Evolutionary conservation across 2,113 vertebrate species (phyloP).

Genomic region (Petrocephalus zakoni): DNA sequence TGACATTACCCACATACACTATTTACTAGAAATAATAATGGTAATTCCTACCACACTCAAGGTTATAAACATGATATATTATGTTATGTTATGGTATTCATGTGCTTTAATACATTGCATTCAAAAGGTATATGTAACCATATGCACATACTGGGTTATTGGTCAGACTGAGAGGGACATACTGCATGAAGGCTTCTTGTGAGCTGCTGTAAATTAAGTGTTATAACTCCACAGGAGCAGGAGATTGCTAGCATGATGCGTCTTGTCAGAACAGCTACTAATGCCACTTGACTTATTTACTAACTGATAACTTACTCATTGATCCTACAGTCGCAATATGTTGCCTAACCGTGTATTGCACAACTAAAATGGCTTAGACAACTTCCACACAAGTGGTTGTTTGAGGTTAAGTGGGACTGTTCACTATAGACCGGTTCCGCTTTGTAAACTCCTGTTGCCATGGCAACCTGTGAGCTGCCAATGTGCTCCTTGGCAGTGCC

Average conservation of each 20-base stretch:
- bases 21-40: not conserved
- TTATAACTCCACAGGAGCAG: not conserved
- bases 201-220: not conserved
- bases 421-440: constrained; percentile 65
- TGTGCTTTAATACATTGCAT: not conserved
- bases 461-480: constrained; percentile 75
- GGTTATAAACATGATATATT: not conserved
- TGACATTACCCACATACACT: not conserved
- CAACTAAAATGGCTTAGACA: constrained; percentile 60
- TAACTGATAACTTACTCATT: constrained; percentile 31
- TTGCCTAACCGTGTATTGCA: constrained; percentile 38
- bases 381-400: constrained; percentile 60
- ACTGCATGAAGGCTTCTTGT: not conserved
- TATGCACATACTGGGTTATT: not conserved
- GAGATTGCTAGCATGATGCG: not conserved
- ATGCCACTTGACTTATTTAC: not conserved
- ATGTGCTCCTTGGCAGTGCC: constrained; percentile 39
- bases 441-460: constrained; percentile 76
- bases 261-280: no score
- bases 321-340: constrained; percentile 18
- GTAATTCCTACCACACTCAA: not conserved
- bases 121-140: not conserved
- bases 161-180: not conserved
- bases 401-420: constrained; percentile 55
- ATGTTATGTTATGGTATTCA: not conserved